A percentile compares a stretch with the other conserved stretches of the same genome.
phyloP scores from a whole-genome alignment of 2,888 invertebrate species.

The Allophyes oxyacanthae region DNA sequence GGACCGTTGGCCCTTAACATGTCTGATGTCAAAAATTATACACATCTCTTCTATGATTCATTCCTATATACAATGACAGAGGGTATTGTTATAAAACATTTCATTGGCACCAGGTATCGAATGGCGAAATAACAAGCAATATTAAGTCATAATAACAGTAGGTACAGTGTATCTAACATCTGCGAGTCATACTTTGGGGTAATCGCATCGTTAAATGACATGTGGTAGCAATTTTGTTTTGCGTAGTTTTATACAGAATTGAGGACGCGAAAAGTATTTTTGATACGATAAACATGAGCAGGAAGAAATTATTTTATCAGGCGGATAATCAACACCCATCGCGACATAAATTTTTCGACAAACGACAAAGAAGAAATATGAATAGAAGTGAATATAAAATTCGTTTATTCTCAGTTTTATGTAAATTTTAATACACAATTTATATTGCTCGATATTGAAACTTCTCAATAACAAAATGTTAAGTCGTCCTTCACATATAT shows the following conservation, averaged over 20 bases:
- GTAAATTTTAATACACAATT: conserved; percentile 10
- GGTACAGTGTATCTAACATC: conserved; percentile 28
- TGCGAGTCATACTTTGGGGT: conserved; percentile 24
- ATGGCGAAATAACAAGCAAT: conserved; percentile 23
- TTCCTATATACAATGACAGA: conserved; percentile 19
- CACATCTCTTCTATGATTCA: conserved; percentile 29
- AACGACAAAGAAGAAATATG: too few species aligned
- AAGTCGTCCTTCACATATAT: conserved; percentile 19
- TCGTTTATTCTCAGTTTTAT: conserved; percentile 5
- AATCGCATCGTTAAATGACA: conserved; percentile 21
- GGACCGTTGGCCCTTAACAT: too few species aligned
- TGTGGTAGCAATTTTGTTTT: conserved; percentile 1
- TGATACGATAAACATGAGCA: too few species aligned
- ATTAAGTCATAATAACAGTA: conserved; percentile 34
- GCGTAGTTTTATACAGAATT: conserved; percentile 2
- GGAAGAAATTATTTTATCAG: too few species aligned
- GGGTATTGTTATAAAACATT: conserved; percentile 29
- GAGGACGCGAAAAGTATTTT: too few species aligned
- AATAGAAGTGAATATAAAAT: too few species aligned
- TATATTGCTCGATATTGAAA: conserved; percentile 13
- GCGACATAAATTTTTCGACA: too few species aligned
- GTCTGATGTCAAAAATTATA: conserved; percentile 14
- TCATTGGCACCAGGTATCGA: conserved; percentile 34
- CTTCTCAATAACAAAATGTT: conserved; percentile 19
- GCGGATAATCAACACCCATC: too few species aligned